Evolutionary conservation across 2,888 invertebrate genomes (phyloP).

Genomic region (Myathropa florea): DNA sequence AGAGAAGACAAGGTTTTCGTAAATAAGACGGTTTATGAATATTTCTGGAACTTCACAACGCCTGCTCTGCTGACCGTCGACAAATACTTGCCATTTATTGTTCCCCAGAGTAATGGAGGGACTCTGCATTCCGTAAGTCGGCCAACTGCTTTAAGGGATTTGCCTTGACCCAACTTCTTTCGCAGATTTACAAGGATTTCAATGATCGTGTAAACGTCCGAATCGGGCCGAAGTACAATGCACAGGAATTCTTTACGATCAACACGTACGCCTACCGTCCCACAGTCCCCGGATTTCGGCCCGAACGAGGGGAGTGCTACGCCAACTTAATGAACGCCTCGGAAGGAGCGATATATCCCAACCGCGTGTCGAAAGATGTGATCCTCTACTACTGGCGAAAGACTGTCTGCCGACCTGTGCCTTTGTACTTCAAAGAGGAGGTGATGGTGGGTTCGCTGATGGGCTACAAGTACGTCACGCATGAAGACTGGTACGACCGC

Average conservation of each 20-base stretch:
- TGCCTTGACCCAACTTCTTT: too few relatives aligned
- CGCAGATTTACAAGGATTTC: constrained; percentile 84
- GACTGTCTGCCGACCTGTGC: constrained; percentile 78
- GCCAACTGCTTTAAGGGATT: too few relatives aligned
- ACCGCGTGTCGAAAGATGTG: constrained; percentile 83
- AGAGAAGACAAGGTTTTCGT: constrained; percentile 82
- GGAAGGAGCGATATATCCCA: constrained; percentile 85
- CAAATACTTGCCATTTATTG: constrained; percentile 82
- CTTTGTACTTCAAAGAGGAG: constrained; percentile 74
- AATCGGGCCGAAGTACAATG: constrained; percentile 83
- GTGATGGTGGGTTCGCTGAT: constrained; percentile 80
- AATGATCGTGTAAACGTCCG: constrained; percentile 84
- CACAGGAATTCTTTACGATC: constrained; percentile 84
- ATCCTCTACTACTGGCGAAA: constrained; percentile 85
- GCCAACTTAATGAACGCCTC: constrained; percentile 84
- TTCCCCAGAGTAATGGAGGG: constrained; percentile 83
- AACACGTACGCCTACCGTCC: constrained; percentile 83
- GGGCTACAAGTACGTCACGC: constrained; percentile 83
- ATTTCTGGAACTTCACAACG: constrained; percentile 86
- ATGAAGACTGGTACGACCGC: constrained; percentile 83
- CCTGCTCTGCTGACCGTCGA: constrained; percentile 83
- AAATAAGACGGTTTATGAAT: constrained; percentile 83
- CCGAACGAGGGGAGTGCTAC: constrained; percentile 81
- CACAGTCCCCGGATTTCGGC: constrained; percentile 83
- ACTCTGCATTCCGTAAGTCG: constrained; percentile 27